phyloP scores from a whole-genome alignment of 2,113 vertebrate species.

The Ameiurus melas region DNA sequence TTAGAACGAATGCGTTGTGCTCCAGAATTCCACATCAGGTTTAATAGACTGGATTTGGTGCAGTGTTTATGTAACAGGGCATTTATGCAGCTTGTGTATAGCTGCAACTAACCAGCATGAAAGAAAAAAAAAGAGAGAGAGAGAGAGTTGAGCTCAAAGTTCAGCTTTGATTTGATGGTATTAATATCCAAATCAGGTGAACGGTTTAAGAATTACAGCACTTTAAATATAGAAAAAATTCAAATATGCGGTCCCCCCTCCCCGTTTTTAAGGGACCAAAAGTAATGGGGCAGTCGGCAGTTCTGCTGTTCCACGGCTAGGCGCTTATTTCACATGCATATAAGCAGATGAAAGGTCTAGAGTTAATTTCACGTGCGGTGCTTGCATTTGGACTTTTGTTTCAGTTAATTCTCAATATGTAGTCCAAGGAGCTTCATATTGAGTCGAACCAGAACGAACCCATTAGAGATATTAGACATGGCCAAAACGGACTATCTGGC shows the following conservation, averaged over 20 bases:
- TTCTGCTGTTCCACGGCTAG: background rate
- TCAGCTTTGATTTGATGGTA: background rate
- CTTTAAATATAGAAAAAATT: too few relatives aligned
- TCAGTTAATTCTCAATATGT: background rate
- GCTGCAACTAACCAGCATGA: background rate
- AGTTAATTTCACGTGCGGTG: background rate
- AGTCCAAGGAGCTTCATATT: background rate
- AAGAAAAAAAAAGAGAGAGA: background rate
- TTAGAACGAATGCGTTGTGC: too few relatives aligned
- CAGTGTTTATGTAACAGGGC: constrained; percentile 13
- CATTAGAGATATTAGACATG: background rate
- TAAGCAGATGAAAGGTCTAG: background rate
- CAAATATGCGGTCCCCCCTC: background rate
- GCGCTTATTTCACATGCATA: background rate
- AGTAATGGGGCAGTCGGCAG: too few relatives aligned
- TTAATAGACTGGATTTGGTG: constrained; percentile 8
- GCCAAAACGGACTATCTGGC: background rate
- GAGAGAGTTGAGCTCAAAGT: background rate
- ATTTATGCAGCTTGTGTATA: background rate
- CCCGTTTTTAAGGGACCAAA: background rate
- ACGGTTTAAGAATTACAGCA: background rate
- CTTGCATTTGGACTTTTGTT: background rate
- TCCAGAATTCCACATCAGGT: background rate
- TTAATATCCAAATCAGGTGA: background rate
- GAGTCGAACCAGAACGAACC: background rate